Evolutionary conservation across 1,140 invertebrate genomes (phyloP), one percentile per base, ranked within the genome.

Genomic region (Drepana arcuata): DNA sequence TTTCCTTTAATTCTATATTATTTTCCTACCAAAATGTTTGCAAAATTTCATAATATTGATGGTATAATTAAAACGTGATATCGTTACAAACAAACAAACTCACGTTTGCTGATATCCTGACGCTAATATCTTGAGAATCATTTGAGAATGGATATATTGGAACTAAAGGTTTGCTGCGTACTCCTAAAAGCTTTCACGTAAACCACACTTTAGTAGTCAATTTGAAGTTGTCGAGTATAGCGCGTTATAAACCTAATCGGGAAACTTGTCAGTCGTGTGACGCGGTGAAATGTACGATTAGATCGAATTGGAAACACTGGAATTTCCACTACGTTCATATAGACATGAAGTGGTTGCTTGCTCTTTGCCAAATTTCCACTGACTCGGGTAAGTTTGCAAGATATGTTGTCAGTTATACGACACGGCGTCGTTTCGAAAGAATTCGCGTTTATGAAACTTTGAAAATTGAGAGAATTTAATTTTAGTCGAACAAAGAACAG

Each of bases 401-500:
- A 37, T 25, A 38, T 37, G 18, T 16, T 24, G 18, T 41, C 14
- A 34, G 13, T n/a, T 28, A 36, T 29, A 12, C 21, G 7, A 48
- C 16, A 11, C 23, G 9, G 16, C 26, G 18, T 28, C 21, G 18
- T 30, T 41, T 16, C 16, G 1, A 28, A 48, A 41, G 38, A 38
- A 48, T 48, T 33, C 34, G 24, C 41, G 38, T 38, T 23, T 41
- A 34, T 28, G 15, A 36, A 48, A 41, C 39, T 42, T 21, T 21
- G 4, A 21, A 21, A 5, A n/a, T n/a, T 47, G 38, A 28, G 41
- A 26, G 44, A 48, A 48, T 48, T 48, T 48, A 37, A 48, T 48
- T 48, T 48, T 41, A 48, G 31, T 41, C 39, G 11, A 23, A 27
- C 16, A 35, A 35, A n/a, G n/a, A n/a, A n/a, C 23, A 26, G 10